phyloP scores from a whole-genome alignment of 2,888 invertebrate genomes.

The Drosophila suboccidentalis region DNA sequence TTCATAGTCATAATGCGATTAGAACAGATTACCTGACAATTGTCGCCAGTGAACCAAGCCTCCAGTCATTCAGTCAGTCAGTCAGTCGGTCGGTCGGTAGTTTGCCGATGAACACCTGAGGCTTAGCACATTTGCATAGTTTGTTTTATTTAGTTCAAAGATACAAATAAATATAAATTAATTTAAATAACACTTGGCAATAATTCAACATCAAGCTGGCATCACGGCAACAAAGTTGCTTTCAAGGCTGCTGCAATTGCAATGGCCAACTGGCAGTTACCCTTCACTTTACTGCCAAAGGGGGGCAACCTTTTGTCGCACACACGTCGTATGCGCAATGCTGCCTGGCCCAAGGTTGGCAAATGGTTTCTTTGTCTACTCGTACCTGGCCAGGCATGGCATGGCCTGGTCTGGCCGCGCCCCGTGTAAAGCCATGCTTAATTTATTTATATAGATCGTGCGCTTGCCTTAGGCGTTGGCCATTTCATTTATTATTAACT shows the following conservation, averaged over 20 bases:
- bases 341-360: conserved; percentile 65
- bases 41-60: conserved; percentile 55
- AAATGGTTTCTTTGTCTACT: conserved; percentile 69
- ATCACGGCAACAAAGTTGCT: conserved; percentile 47
- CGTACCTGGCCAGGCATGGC: conserved; percentile 29
- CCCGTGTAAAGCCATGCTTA: conserved; percentile 66
- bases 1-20: conserved; percentile 78
- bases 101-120: conserved; percentile 65
- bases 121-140: conserved; percentile 72
- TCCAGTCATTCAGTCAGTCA: conserved; percentile 10
- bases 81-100: neutral
- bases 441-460: conserved; percentile 80
- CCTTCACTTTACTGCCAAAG: conserved; percentile 69
- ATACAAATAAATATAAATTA: conserved; percentile 70
- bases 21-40: conserved; percentile 80
- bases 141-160: conserved; percentile 73
- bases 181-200: conserved; percentile 76
- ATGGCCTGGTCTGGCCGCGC: conserved; percentile 51
- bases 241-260: conserved; percentile 74
- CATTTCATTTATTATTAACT: conserved; percentile 70
- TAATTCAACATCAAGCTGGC: conserved; percentile 69
- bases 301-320: conserved; percentile 53
- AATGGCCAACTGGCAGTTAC: conserved; percentile 61
- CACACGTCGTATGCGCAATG: conserved; percentile 48
- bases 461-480: conserved; percentile 77